Evolutionary conservation across 2,888 invertebrate species (phyloP).

Genomic region (Oscheius myriophilus): DNA sequence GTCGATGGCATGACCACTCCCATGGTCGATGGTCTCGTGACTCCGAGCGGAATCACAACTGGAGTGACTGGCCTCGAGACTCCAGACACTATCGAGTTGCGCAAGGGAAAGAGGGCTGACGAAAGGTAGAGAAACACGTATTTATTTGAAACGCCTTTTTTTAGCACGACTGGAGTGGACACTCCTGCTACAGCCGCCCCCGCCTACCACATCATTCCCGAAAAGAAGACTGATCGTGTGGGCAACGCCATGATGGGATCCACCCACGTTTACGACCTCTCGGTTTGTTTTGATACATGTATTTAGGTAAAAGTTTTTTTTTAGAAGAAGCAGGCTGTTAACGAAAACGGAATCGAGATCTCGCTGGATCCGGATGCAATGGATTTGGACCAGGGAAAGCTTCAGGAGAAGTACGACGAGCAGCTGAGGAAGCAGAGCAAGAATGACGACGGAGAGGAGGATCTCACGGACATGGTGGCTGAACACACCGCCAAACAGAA

Average conservation of each 20-base stretch:
- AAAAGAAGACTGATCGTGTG: constrained; percentile 88
- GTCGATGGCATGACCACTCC: constrained; percentile 53
- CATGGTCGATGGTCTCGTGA: constrained; percentile 44
- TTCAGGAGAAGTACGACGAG: constrained; percentile 94
- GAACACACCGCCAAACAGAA: constrained; percentile 97
- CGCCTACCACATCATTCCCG: constrained; percentile 92
- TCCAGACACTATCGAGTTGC: constrained; percentile 95
- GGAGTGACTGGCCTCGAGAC: constrained; percentile 81
- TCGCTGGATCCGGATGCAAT: constrained; percentile 88
- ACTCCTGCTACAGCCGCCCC: constrained; percentile 77
- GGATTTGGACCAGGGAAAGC: constrained; percentile 76
- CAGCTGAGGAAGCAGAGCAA: constrained; percentile 89
- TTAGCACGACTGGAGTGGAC: constrained; percentile 56
- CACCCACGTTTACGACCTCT: constrained; percentile 95
- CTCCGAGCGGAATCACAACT: constrained; percentile 67
- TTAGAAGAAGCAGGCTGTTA: constrained; percentile 55
- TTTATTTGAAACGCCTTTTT: background rate
- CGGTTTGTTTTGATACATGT: constrained; percentile 75
- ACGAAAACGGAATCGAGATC: constrained; percentile 81
- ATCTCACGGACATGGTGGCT: constrained; percentile 96
- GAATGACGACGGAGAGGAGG: constrained; percentile 78
- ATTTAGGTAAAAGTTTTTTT: no score
- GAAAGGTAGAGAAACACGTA: constrained; percentile 76
- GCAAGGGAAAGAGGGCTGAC: constrained; percentile 98
- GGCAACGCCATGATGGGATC: constrained; percentile 84